A percentile compares a stretch with the other conserved stretches of the same genome.
Evolutionary conservation across 2,113 vertebrate genomes (phyloP).

Genomic region (Falcunculus frontatus): DNA sequence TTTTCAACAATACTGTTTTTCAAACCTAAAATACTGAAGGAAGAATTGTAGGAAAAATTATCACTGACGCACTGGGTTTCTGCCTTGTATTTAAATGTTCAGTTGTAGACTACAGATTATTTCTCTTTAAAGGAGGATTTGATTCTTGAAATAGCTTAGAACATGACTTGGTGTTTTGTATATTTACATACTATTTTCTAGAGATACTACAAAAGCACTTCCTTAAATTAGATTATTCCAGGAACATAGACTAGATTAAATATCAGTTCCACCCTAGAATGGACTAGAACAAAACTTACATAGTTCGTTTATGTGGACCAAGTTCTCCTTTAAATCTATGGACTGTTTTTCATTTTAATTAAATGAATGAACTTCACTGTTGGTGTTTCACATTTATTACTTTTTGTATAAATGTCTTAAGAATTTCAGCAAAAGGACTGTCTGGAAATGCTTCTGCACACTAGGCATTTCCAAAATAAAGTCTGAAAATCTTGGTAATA

Average conservation of each 20-base stretch:
- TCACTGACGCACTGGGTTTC: conserved; percentile 39
- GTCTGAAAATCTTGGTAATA: neutral
- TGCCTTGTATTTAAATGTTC: conserved; percentile 47
- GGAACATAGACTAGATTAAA: conserved; percentile 27
- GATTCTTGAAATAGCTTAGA: conserved; percentile 48
- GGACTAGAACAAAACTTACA: neutral
- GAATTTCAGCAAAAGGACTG: neutral
- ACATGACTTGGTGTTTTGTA: conserved; percentile 22
- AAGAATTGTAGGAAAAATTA: conserved; percentile 10
- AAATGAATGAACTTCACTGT: conserved; percentile 45
- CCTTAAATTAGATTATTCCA: conserved; percentile 29
- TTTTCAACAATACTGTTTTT: conserved; percentile 58
- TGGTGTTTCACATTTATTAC: neutral
- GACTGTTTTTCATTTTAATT: conserved; percentile 50
- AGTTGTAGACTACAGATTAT: conserved; percentile 11
- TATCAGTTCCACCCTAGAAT: conserved; percentile 2
- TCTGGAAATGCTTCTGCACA: conserved; percentile 28
- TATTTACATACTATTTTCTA: conserved; percentile 38
- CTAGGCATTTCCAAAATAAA: conserved; percentile 39
- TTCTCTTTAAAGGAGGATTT: conserved; percentile 67
- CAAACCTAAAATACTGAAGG: conserved; percentile 15
- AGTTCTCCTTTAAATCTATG: conserved; percentile 65
- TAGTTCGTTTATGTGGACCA: conserved; percentile 17
- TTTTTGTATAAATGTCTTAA: neutral
- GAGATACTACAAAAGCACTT: neutral